Evolutionary conservation across 2,797 vertebrate species (phyloP), one percentile per base, ranked within the genome.

Genomic region (Melanotaenia pygmaea): DNA sequence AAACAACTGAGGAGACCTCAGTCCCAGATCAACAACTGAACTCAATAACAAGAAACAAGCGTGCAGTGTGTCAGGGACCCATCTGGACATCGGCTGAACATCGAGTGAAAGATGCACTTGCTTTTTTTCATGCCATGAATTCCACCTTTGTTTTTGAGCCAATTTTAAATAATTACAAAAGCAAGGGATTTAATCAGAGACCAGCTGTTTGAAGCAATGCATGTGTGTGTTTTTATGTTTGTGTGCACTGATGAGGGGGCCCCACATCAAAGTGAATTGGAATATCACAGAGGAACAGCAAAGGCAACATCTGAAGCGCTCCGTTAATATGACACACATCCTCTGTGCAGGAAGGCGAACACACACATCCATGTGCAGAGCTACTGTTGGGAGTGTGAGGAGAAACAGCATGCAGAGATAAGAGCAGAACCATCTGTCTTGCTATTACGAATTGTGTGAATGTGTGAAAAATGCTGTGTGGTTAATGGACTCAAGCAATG

Each of bases 151-250:
- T 91, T 87, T 88, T 62, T 57, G 74, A 81, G 91, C 91, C 92
- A 92, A 93, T 86, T 86, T 65, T 86, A 75, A 92, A 92, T 90
- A 90, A 93, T 92, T 90, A 91, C 83, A 89, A 93, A 91, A 91
- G 90, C 91, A 84, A 84, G 86, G 85, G 90, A 89, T 89, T 91
- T 84, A 92, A 91, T 91, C 88, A 82, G 84, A 78, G 87, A 89
- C 75, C 87, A 88, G 89, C 88, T 92, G 91, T 88, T 81, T 88
- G 82, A 86, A 78, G 89, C 80, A 35, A 76, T 40, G 68, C 62
- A 77, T 47, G 70, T 3, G 30, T 2, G 47, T 65, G 81, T 86
- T 84, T 86, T 70, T 34, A 64, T 78, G 83, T 89, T 74, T 76
- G 81, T 54, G 67, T 56, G 63, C 57, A 14, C 69, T 38, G 85